Evolutionary conservation across 1,140 invertebrate genomes (phyloP), one percentile per base, ranked within the genome.

Genomic region (Drosophila jambulina): DNA sequence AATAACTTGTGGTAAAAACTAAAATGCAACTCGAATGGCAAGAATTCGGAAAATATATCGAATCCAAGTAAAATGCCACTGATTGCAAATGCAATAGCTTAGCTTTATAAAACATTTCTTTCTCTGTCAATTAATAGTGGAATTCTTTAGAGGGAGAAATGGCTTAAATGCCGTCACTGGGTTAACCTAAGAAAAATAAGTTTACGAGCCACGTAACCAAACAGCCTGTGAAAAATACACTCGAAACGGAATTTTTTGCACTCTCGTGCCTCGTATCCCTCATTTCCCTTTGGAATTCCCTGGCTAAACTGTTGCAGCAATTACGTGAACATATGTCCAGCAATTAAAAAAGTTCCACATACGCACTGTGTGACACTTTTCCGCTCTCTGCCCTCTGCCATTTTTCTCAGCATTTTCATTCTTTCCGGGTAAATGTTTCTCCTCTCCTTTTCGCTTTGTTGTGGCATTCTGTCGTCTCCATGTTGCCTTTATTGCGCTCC

Each of bases 311-410:
- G 72, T 53, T 46, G 51, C 56, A 80, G 68, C 84, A 88, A 87
- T 88, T 87, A 83, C 80, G 65, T 43, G 48, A 75, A 75, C 84
- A 80, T 88, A 87, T 87, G 84, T 81, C 67, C 29, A 64, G 62
- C 84, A 87, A 87, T 87, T 87, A 88, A 80, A 82, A 80, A 87
- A 75, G 74, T 87, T 87, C 69, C 84, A 70, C 84, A 87, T 87
- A 87, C 83, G 83, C 80, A 82, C 70, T 63, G 70, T 86, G 79
- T 43, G 71, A 58, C 63, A 74, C 59, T 60, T 34, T 59, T 65
- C 21, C 34, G 29, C 45, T 3, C 42, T 60, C 21, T 61, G 29
- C 61, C 45, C 32, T 34, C 17, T 45, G 13, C 38, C 27, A 57
- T 79, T 57, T 80, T 54, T 81, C 60, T 81, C 23, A 13, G 21